Percentiles rank a stretch among this genome's conserved stretches.
Evolutionary conservation across 2,888 invertebrate species (phyloP).

Genomic region (Cantharis flavilabris): DNA sequence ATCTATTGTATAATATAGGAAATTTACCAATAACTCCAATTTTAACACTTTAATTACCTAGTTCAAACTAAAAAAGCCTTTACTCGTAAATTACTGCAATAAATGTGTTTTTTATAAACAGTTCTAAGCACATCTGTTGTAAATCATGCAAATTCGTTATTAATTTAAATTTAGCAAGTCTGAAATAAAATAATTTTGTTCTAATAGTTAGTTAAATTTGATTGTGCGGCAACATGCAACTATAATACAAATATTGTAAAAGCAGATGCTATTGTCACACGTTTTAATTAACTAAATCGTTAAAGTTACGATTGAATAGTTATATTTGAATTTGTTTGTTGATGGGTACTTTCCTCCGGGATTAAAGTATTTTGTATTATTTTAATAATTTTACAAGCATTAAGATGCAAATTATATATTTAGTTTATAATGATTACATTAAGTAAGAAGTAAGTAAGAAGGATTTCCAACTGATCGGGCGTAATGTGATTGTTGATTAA

Average conservation of each 20-base stretch:
- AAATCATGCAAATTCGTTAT: slow-evolving; percentile 24
- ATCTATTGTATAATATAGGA: background rate
- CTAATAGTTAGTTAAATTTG: slow-evolving; percentile 19
- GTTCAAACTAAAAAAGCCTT: background rate
- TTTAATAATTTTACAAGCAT: background rate
- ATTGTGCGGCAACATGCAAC: slow-evolving; percentile 23
- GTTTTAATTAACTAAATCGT: slow-evolving; percentile 28
- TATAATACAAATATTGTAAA: slow-evolving; percentile 11
- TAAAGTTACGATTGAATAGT: slow-evolving; percentile 21
- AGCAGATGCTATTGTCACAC: slow-evolving; percentile 29
- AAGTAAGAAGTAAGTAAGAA: too few relatives aligned
- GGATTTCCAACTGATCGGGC: too few relatives aligned
- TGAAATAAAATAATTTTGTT: slow-evolving; percentile 18
- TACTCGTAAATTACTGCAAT: background rate
- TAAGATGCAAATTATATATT: background rate
- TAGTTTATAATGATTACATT: background rate
- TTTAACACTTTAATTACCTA: background rate
- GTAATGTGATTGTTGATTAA: too few relatives aligned
- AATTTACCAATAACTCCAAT: background rate
- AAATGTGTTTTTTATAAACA: background rate
- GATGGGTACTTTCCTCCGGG: background rate
- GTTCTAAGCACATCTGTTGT: background rate
- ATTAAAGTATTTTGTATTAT: background rate
- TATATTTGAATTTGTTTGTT: background rate
- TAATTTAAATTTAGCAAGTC: slow-evolving; percentile 26